Evolutionary conservation across 2,797 vertebrate species (phyloP).

Genomic region (Xenentodon cancila): DNA sequence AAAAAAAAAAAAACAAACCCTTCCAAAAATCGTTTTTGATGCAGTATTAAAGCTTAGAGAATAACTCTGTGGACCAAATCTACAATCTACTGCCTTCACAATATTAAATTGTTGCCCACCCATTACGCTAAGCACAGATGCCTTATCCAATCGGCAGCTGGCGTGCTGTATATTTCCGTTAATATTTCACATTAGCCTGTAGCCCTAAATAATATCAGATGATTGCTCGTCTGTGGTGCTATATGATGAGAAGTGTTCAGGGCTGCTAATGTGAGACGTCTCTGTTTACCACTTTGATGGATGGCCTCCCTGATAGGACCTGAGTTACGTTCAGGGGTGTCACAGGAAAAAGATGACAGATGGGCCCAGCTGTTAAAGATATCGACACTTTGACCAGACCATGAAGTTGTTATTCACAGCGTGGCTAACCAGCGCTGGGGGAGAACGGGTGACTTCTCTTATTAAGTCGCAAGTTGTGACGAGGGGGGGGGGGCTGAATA

Average conservation of each 20-base stretch:
- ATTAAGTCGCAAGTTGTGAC: constrained; percentile 51
- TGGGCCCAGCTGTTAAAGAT: constrained; percentile 83
- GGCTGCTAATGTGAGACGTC: constrained; percentile 82
- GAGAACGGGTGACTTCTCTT: constrained; percentile 63
- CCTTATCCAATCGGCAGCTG: constrained; percentile 72
- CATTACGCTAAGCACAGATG: constrained; percentile 70
- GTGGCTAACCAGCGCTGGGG: constrained; percentile 68
- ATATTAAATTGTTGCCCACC: constrained; percentile 65
- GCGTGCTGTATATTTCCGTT: constrained; percentile 71
- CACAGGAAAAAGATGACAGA: constrained; percentile 83
- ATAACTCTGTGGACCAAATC: constrained; percentile 45
- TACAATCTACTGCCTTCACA: constrained; percentile 54
- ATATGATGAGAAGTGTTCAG: constrained; percentile 80
- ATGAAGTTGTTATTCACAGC: constrained; percentile 80
- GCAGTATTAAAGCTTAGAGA: constrained; percentile 26
- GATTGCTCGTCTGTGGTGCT: constrained; percentile 82
- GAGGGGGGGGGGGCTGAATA: constrained; percentile 8
- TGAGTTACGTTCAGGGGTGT: constrained; percentile 78
- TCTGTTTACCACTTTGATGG: constrained; percentile 84
- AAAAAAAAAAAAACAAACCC: constrained; percentile 4
- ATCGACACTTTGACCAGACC: constrained; percentile 82
- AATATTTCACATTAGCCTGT: constrained; percentile 81
- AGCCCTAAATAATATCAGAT: constrained; percentile 79
- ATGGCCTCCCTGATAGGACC: constrained; percentile 80
- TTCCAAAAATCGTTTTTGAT: constrained; percentile 11